Conservation (phyloP, 2,113 vertebrate genomes). For the Anser cygnoides region DNA sequence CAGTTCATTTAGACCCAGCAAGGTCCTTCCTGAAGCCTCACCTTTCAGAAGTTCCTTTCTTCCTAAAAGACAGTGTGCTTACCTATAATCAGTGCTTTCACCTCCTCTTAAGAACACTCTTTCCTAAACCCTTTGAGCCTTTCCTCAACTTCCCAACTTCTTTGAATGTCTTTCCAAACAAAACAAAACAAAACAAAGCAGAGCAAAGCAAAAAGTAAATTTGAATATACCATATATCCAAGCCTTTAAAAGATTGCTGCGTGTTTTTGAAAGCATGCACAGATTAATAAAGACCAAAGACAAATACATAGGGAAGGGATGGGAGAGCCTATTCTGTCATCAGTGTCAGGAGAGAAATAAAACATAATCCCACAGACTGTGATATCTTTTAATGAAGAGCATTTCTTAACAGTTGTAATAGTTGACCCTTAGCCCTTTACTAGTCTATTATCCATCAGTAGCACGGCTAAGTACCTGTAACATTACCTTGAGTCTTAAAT, state of each 20-base stretch:
- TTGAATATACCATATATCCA: not conserved
- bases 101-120: not conserved
- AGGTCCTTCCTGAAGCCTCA: not conserved
- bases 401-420: not conserved
- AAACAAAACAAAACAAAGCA: not conserved
- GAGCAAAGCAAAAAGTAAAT: not conserved
- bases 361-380: not conserved
- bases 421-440: not conserved
- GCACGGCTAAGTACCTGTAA: not conserved
- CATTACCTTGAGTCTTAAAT: not conserved
- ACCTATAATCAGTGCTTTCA: not conserved
- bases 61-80: not conserved
- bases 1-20: not conserved
- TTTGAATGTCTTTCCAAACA: not conserved
- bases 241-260: not conserved
- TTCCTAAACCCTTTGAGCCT: not conserved
- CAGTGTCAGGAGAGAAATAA: not conserved
- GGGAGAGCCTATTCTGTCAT: not conserved
- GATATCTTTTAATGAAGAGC: not conserved
- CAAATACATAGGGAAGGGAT: not conserved
- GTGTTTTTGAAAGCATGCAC: not conserved
- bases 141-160: not conserved
- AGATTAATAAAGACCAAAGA: not conserved
- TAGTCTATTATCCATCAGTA: conserved; percentile 19
- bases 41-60: not conserved